These are phyloP conservation scores for Grantiella picta DNA, from an alignment of 2,113 vertebrate genomes.

Conservation along the genomic window DNA sequence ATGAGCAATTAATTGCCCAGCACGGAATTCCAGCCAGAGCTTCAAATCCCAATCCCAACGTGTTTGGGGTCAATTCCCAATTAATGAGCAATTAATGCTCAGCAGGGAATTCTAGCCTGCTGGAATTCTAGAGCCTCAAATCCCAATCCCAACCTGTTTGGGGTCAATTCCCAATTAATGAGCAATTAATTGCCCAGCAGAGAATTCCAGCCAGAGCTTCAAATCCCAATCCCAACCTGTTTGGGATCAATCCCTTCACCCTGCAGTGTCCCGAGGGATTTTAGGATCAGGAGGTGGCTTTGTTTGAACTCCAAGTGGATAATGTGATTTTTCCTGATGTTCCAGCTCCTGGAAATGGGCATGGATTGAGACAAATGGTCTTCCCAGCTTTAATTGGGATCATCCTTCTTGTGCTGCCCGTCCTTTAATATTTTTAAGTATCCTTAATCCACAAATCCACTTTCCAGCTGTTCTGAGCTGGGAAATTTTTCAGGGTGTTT, in stretches of 20 bases:
- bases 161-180: not conserved
- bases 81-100: not conserved
- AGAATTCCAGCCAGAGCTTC: not conserved
- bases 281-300: not conserved
- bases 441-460: not conserved
- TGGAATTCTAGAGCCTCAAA: not conserved
- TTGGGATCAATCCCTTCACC: rapidly evolving
- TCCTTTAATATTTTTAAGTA: not conserved
- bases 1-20: rapidly evolving
- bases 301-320: not conserved
- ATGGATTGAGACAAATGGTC: not conserved
- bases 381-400: not conserved
- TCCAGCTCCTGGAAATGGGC: not conserved
- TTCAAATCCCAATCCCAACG: not conserved
- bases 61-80: not conserved
- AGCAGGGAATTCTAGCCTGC: not conserved
- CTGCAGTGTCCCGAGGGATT: not conserved
- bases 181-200: rapidly evolving
- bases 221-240: not conserved
- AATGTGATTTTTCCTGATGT: not conserved
- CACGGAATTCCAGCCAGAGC: not conserved
- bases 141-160: not conserved
- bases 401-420: not conserved
- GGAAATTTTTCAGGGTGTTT: not conserved
- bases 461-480: not conserved